phyloP scores from a whole-genome alignment of 2,113 vertebrate species.

The Caracal caracal region DNA sequence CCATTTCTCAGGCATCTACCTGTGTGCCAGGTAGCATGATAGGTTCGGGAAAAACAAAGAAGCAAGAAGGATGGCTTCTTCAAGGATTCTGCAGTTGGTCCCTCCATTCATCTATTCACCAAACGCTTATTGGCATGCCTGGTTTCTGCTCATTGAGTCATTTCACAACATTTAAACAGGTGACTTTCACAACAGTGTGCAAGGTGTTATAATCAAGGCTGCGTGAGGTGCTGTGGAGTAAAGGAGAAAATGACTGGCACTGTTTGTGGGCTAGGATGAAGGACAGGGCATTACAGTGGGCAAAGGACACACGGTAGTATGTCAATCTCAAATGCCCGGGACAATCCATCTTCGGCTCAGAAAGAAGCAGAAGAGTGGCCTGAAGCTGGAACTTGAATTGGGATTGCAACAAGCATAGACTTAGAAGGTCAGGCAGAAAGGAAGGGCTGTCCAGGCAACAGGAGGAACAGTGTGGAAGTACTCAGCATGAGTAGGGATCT shows the following conservation, averaged over 20 bases:
- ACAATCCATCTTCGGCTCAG: not conserved
- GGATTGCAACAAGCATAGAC: not conserved
- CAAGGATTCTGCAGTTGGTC: not conserved
- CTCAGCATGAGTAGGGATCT: not conserved
- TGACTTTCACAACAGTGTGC: not conserved
- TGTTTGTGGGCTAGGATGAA: not conserved
- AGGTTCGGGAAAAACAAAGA: not conserved
- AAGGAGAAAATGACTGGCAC: not conserved
- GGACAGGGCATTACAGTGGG: not conserved
- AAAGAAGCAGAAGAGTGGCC: not conserved
- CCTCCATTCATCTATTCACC: not conserved
- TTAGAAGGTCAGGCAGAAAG: not conserved
- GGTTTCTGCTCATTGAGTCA: not conserved
- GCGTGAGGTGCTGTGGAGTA: fast-evolving
- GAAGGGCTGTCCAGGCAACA: too few species aligned
- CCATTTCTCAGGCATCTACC: not conserved
- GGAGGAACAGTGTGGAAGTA: not conserved
- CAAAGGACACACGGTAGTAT: not conserved
- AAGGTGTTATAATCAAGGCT: not conserved
- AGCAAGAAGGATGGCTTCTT: not conserved
- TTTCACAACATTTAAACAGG: not conserved
- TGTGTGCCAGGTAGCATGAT: not conserved
- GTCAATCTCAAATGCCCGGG: not conserved
- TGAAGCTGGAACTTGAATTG: not conserved
- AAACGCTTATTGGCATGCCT: not conserved